These are phyloP conservation scores for Halcyon smyrnensis DNA, from an alignment of 2,797 vertebrate genomes.

Conservation along the genomic window DNA sequence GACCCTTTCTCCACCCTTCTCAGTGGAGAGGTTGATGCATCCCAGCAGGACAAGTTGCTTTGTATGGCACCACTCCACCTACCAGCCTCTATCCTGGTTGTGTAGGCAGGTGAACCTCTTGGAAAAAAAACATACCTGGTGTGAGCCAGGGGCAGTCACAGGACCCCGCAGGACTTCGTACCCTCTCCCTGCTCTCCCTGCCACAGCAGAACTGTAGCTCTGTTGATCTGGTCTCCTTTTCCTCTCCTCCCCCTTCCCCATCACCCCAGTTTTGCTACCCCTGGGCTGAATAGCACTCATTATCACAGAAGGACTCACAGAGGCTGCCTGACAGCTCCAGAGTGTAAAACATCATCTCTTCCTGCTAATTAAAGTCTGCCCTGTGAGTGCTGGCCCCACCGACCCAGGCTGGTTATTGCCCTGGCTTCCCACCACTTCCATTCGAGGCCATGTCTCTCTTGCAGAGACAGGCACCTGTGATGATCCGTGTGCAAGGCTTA, in stretches of 20 bases:
- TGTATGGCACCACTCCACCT: not conserved
- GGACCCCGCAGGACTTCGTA: not conserved
- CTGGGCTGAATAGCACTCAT: not conserved
- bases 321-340: not conserved
- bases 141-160: accelerated
- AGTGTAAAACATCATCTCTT: not conserved
- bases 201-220: not conserved
- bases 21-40: not conserved
- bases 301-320: not conserved
- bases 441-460: not conserved
- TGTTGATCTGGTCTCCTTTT: not conserved
- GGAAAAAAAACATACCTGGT: accelerated
- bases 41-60: not conserved
- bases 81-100: not conserved
- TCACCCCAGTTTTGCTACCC: not conserved
- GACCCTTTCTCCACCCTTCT: not conserved
- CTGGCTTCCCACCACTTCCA: not conserved
- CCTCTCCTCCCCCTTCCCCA: not conserved
- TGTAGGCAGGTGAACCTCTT: not conserved
- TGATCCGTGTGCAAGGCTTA: not conserved
- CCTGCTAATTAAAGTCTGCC: not conserved
- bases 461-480: not conserved
- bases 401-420: not conserved
- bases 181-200: not conserved
- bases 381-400: accelerated